Percentiles rank a stretch among this genome's conserved stretches.
These are phyloP conservation scores for Epinephelus awoara DNA, from an alignment of 2,797 vertebrate genomes.

Conservation along the genomic window DNA sequence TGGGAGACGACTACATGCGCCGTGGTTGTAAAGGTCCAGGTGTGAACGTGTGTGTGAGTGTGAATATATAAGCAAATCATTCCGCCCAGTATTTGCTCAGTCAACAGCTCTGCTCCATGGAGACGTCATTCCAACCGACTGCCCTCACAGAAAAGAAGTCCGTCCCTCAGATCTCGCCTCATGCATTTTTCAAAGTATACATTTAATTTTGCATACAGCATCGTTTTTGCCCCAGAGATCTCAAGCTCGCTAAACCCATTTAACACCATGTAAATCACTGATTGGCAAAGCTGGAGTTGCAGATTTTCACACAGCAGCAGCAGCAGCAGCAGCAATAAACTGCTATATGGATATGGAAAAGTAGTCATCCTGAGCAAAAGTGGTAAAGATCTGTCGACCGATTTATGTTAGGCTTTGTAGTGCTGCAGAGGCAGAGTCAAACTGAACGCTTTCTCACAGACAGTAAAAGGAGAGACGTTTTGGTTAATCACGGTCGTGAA, in stretches of 20 bases:
- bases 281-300: slow-evolving; percentile 32
- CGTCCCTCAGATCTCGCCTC: slow-evolving; percentile 21
- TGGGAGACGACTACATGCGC: background rate
- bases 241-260: slow-evolving; percentile 60
- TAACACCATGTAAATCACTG: slow-evolving; percentile 44
- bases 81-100: slow-evolving; percentile 33
- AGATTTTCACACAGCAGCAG: slow-evolving; percentile 25
- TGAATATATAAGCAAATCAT: slow-evolving; percentile 1
- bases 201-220: slow-evolving; percentile 44
- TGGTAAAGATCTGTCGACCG: background rate
- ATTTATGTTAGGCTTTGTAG: background rate
- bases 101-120: slow-evolving; percentile 29
- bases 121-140: slow-evolving; percentile 12
- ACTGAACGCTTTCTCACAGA: background rate
- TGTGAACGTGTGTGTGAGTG: slow-evolving; percentile 2
- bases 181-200: slow-evolving; percentile 59
- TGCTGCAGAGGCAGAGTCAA: background rate
- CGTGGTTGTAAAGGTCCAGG: background rate
- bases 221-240: slow-evolving; percentile 38
- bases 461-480: background rate
- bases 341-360: background rate
- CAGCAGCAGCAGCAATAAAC: slow-evolving; percentile 21
- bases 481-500: background rate
- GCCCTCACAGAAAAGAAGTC: slow-evolving; percentile 5
- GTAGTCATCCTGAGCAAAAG: background rate